Percentiles rank a stretch among this genome's conserved stretches.
phyloP scores from a whole-genome alignment of 2,888 invertebrate species.

The Lamellibrachia satsuma region DNA sequence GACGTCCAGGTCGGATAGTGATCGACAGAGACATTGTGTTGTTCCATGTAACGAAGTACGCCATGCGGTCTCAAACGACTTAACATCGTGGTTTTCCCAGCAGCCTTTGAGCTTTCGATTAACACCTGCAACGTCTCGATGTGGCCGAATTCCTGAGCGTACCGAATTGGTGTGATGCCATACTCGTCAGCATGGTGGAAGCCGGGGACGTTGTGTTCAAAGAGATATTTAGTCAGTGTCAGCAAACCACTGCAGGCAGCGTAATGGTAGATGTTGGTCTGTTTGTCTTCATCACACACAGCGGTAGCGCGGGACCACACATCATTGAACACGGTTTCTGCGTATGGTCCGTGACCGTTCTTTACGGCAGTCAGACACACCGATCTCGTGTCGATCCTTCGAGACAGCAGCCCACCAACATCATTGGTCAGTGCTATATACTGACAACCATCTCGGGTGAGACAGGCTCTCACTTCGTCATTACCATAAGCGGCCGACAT shows the following conservation, averaged over 20 bases:
- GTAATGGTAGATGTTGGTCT: slow-evolving; percentile 13
- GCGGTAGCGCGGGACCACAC: neutral
- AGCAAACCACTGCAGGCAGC: neutral
- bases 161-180: neutral
- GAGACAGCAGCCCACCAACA: neutral
- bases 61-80: neutral
- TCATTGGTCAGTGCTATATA: neutral
- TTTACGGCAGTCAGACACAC: neutral
- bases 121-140: neutral
- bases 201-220: neutral
- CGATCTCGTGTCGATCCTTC: neutral
- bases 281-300: neutral
- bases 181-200: neutral
- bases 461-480: neutral
- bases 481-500: slow-evolving; percentile 6
- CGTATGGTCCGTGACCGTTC: neutral
- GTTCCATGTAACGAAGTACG: neutral
- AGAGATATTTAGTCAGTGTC: neutral
- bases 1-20: neutral
- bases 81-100: neutral
- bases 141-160: neutral
- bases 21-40: neutral
- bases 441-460: neutral
- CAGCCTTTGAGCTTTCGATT: neutral
- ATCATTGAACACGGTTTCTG: neutral